A percentile compares a stretch with the other conserved stretches of the same genome.
Evolutionary conservation across 2,888 invertebrate species (phyloP).

Genomic region (Nemurella pictetii): DNA sequence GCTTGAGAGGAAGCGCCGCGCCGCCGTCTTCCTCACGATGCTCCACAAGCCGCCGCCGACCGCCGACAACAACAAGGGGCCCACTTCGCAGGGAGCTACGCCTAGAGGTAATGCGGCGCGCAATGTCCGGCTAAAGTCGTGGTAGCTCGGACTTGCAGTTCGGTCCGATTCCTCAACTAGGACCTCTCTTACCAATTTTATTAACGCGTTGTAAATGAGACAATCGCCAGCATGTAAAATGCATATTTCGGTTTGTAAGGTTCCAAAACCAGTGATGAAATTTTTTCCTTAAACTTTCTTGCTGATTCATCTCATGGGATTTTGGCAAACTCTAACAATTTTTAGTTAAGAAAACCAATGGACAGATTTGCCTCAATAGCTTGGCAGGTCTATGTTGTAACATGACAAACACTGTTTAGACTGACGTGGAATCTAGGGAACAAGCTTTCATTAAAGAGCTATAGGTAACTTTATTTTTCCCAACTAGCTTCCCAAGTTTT

Average conservation of each 20-base stretch:
- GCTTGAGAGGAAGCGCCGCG: constrained; percentile 75
- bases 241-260: too few species aligned
- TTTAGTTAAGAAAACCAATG: too few species aligned
- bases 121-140: background rate
- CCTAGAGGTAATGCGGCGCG: background rate
- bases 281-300: too few species aligned
- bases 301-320: too few species aligned
- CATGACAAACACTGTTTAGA: background rate
- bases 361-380: background rate
- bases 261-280: too few species aligned
- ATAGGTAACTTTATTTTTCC: background rate
- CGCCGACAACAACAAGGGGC: background rate
- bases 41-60: constrained; percentile 48
- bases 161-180: too few species aligned
- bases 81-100: background rate
- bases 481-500: too few species aligned
- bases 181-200: background rate
- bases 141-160: background rate
- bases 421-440: background rate
- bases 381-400: too few species aligned
- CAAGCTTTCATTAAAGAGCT: too few species aligned
- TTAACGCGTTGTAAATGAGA: background rate
- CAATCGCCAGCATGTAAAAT: background rate
- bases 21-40: constrained; percentile 75
- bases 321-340: too few species aligned